Evolutionary conservation across 2,888 invertebrate species (phyloP), one percentile per base, ranked within the genome.

Genomic region (Cantharis nigra): DNA sequence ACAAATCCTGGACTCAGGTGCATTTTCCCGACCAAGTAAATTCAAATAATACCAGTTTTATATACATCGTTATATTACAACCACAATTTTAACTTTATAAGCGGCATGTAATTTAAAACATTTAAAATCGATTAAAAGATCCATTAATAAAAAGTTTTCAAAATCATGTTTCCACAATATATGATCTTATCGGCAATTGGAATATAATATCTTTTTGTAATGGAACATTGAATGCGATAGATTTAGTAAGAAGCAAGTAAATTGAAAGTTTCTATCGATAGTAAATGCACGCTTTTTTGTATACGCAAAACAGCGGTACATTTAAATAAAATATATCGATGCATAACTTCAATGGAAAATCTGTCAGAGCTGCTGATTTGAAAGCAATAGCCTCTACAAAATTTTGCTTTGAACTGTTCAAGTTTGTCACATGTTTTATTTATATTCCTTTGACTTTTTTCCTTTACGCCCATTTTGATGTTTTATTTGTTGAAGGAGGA

Each of bases 371-470:
- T 67, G 20, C 65, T 67, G 65, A 67, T 67, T 67, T 67, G 65
- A 67, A 67, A 67, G 65, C 65, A 67, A 67, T 67, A 49, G 71
- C 18, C 26, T 64, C 79, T 74, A 65, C 71, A 82, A 83, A 83
- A 82, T 82, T 84, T 83, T 84, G 78, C 84, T 82, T 82, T 82
- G 83, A 85, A 85, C 83, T 83, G 84, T 85, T 84, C 84, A 84
- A 83, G 80, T 84, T 85, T 84, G 84, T 85, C 84, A 83, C 85
- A 85, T 85, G 85, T 85, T 85, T 85, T 86, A 86, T 86, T 85
- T 86, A 86, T 86, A 84, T 82, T 81, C 80, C 77, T 77, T 80
- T 72, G 69, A 79, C 81, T 82, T 83, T 83, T 83, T 83, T 80
- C 81, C 80, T 81, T 82, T 80, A 81, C 77, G 82, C 83, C 82